Base-by-base conservation (phyloP, 2,888 invertebrate species). In the Cantharis rustica region DNA sequence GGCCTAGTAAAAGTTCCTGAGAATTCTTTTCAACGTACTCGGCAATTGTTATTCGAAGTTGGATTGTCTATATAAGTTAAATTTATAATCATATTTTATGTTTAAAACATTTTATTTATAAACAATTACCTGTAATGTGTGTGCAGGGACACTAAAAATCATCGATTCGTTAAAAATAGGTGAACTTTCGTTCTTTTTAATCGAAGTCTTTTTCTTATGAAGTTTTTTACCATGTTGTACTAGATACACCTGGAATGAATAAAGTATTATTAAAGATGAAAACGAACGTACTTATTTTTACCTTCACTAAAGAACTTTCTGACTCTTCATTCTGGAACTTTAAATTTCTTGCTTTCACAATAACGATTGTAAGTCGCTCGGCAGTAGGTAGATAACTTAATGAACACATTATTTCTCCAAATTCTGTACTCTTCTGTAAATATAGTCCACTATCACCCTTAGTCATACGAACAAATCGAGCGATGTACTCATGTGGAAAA, bases 91-190 rank as follows among this genome's bases (percentile, higher is more conserved):
- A 69, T 27, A 0, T 69, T 31, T 47, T 10, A 16, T 69, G n/a
- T n/a, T n/a, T n/a, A 10, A 16, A 27, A 27, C 47, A n/a, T 16
- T 16, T 16, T 15, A 7, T 16, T 27, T 69, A 47, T 26, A 16
- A 61, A 7, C 2, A 68, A 23, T 86, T 86, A 93, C 94, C 89
- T 92, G 92, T 83, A 93, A 87, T 73, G 93, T 90, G 83, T 93
- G 92, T 16, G 94, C 91, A 80, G 95, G 94, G 75, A 95, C 93
- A 83, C 93, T 94, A 87, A 95, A 95, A 83, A 95, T 95, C 91
- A 95, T 95, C 16, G 95, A 93, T 88, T 95, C 95, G 86, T 95
- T 95, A 87, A 94, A 95, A 80, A 94, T 94, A 0, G 95, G 95
- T 85, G 93, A 92, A 72, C 91, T 90, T 84, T 95, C 95, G 61